phyloP scores from a whole-genome alignment of 2,113 vertebrate genomes.

The Psophia crepitans region DNA sequence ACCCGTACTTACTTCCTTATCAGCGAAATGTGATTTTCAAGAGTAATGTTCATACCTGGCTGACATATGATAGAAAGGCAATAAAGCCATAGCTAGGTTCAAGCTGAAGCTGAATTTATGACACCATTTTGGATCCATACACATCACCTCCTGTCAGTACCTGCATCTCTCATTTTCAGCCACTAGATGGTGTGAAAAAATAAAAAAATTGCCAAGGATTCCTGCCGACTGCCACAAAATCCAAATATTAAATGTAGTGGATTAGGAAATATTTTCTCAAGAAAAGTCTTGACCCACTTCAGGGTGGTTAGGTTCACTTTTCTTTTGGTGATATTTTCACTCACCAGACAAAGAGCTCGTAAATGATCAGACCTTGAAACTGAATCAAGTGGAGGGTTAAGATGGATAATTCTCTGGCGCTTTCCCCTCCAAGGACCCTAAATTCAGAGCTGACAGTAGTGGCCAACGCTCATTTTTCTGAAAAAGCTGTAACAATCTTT shows the following conservation, averaged over 20 bases:
- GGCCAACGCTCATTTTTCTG: constrained; percentile 44
- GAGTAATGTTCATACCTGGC: constrained; percentile 62
- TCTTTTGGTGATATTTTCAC: constrained; percentile 33
- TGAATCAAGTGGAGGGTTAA: constrained; percentile 27
- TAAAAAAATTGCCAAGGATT: constrained; percentile 60
- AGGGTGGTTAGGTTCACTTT: background rate
- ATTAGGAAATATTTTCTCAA: constrained; percentile 41
- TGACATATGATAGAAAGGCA: constrained; percentile 73
- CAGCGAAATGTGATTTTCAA: constrained; percentile 61
- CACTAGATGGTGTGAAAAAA: constrained; percentile 83
- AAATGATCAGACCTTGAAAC: constrained; percentile 59
- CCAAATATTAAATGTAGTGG: constrained; percentile 3
- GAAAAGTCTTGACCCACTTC: constrained; percentile 36
- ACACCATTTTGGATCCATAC: constrained; percentile 67
- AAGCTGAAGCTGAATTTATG: constrained; percentile 71
- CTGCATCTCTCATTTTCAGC: constrained; percentile 71
- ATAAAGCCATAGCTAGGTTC: constrained; percentile 69
- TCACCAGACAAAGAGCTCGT: background rate
- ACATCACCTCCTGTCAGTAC: constrained; percentile 34
- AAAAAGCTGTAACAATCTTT: constrained; percentile 35
- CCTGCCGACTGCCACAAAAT: constrained; percentile 17
- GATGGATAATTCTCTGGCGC: constrained; percentile 48
- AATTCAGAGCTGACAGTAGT: constrained; percentile 48
- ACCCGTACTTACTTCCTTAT: constrained; percentile 63
- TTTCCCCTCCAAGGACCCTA: constrained; percentile 46